A percentile compares a stretch with the other conserved stretches of the same genome.
Conservation (phyloP, 2,888 invertebrate species). For the Hermodice carunculata region DNA sequence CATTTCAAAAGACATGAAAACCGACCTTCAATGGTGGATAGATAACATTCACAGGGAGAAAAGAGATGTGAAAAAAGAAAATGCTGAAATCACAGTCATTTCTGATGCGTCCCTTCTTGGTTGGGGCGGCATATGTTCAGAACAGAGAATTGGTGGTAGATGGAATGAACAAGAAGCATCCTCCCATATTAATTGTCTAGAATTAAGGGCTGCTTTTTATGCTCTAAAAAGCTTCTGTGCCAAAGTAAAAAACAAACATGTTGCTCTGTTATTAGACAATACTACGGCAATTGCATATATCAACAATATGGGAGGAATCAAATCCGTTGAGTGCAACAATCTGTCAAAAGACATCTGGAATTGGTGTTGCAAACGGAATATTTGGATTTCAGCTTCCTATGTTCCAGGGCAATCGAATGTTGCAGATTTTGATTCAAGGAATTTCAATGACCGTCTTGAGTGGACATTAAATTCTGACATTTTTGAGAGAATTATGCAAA, state of each 20-base stretch:
- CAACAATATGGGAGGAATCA: constrained; percentile 6
- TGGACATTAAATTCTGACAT: neutral
- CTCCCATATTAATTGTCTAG: neutral
- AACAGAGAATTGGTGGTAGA: neutral
- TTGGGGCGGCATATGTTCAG: neutral
- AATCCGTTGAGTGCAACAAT: neutral
- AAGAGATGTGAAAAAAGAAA: neutral
- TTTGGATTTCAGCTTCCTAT: neutral
- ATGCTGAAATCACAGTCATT: neutral
- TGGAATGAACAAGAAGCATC: neutral
- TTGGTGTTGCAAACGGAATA: neutral
- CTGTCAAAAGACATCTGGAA: no score
- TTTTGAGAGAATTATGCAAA: neutral
- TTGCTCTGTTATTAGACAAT: neutral
- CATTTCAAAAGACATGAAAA: neutral
- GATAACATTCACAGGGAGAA: no score
- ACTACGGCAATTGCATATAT: constrained; percentile 3
- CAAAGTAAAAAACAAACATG: no score
- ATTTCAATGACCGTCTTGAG: neutral
- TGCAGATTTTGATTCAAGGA: neutral
- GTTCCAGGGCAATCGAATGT: neutral
- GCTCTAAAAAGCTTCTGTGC: neutral
- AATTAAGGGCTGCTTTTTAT: neutral
- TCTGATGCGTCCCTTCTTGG: neutral
- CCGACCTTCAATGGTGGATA: neutral